Conservation (phyloP, 2,113 vertebrate genomes). For the Malaclemys terrapin region DNA sequence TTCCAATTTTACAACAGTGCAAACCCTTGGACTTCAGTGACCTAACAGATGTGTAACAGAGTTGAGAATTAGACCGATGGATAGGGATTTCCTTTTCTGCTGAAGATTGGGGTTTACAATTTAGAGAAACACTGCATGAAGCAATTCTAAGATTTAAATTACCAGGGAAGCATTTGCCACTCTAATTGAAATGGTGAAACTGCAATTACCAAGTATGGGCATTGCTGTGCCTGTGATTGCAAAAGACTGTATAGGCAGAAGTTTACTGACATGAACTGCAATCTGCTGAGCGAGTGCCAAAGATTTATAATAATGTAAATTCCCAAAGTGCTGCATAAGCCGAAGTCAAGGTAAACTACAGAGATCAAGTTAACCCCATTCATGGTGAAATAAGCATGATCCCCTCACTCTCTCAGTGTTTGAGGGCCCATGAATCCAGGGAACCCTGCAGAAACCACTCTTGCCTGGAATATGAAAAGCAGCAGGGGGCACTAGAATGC, state of each 20-base stretch:
- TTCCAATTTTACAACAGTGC: neutral
- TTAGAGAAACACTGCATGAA: neutral
- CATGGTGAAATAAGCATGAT: neutral
- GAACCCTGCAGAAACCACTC: neutral
- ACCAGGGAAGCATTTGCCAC: neutral
- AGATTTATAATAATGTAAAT: neutral
- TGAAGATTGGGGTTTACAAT: neutral
- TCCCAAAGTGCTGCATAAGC: neutral
- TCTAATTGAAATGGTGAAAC: neutral
- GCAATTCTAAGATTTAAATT: neutral
- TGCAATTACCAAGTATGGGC: neutral
- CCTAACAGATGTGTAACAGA: neutral
- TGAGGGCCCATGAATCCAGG: neutral
- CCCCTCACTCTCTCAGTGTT: neutral
- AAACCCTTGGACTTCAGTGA: neutral
- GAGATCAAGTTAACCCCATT: neutral
- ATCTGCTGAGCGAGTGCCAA: neutral
- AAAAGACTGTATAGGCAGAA: neutral
- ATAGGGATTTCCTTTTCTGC: neutral
- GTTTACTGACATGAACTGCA: neutral
- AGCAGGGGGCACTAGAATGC: neutral
- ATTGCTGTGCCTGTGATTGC: neutral
- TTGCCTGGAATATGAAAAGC: neutral
- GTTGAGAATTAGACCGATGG: neutral
- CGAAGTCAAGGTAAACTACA: neutral